Percentiles rank a stretch among this genome's conserved stretches.
Conservation (phyloP, 2,888 invertebrate genomes). For the Auanema freiburgensis region DNA sequence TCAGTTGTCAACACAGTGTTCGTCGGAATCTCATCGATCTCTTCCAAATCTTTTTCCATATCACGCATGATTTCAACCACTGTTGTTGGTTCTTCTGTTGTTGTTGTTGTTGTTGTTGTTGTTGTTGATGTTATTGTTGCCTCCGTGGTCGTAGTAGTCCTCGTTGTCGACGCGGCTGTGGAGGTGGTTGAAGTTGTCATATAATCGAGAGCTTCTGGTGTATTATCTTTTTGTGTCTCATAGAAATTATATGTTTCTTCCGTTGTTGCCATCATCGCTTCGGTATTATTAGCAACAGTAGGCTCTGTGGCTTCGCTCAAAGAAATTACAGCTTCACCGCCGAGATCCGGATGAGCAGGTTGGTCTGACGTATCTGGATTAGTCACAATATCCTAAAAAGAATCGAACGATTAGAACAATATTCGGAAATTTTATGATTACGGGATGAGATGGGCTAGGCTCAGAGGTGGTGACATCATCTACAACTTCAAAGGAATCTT, state of each 20-base stretch:
- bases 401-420: neutral
- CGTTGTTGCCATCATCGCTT: constrained; percentile 16
- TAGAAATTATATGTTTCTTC: constrained; percentile 28
- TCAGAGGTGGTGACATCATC: neutral
- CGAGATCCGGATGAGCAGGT: neutral
- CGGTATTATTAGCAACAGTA: neutral
- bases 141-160: neutral
- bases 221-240: constrained; percentile 26
- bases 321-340: neutral
- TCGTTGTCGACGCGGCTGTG: constrained; percentile 7
- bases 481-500: neutral
- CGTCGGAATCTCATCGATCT: constrained; percentile 4
- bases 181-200: constrained; percentile 2
- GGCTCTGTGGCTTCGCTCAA: constrained; percentile 2
- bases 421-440: neutral
- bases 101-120: neutral
- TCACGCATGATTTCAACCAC: neutral
- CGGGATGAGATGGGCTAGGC: neutral
- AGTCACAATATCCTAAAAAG: neutral
- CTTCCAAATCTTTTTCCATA: neutral
- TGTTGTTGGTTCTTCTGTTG: constrained; percentile 5
- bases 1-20: neutral
- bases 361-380: neutral
- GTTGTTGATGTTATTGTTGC: neutral
- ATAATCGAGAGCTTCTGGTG: constrained; percentile 17